These are phyloP conservation scores for Macrochelys suwanniensis DNA, from an alignment of 2,797 vertebrate genomes.

Conservation along the genomic window DNA sequence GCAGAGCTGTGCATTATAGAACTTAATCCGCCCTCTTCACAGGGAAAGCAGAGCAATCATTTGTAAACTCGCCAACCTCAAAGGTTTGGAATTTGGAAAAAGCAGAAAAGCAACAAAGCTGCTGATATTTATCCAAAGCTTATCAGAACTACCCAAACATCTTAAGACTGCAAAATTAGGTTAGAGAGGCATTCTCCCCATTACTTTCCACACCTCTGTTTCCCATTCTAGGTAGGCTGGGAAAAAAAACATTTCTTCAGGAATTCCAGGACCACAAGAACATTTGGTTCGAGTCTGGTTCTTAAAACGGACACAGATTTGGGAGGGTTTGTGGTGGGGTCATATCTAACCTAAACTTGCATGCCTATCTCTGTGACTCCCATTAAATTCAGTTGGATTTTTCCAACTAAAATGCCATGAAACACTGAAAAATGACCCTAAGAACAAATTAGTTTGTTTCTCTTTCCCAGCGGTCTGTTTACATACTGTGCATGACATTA, in stretches of 20 bases:
- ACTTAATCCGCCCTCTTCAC: neutral
- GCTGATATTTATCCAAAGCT: slow-evolving; percentile 55
- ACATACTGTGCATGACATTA: neutral
- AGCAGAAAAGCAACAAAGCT: slow-evolving; percentile 40
- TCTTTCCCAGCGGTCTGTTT: neutral
- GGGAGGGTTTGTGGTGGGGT: slow-evolving; percentile 45
- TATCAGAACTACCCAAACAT: slow-evolving; percentile 62
- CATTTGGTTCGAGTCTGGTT: slow-evolving; percentile 67
- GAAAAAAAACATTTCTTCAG: slow-evolving; percentile 63
- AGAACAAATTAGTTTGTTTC: neutral
- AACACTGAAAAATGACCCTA: neutral
- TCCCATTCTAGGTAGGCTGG: slow-evolving; percentile 54
- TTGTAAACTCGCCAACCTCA: slow-evolving; percentile 51
- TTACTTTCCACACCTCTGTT: slow-evolving; percentile 73
- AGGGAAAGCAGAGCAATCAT: slow-evolving; percentile 43
- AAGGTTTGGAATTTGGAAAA: slow-evolving; percentile 60
- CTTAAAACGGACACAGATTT: slow-evolving; percentile 68
- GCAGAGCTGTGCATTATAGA: neutral
- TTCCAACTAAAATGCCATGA: neutral
- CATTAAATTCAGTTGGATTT: neutral
- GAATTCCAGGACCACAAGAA: slow-evolving; percentile 73
- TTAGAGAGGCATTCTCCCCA: slow-evolving; percentile 62
- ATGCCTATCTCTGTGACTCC: neutral
- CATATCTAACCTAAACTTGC: slow-evolving; percentile 30
- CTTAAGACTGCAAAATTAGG: slow-evolving; percentile 67